These are phyloP conservation scores for Pseudopleuronectes americanus DNA, from an alignment of 2,797 vertebrate species.

Conservation along the genomic window DNA sequence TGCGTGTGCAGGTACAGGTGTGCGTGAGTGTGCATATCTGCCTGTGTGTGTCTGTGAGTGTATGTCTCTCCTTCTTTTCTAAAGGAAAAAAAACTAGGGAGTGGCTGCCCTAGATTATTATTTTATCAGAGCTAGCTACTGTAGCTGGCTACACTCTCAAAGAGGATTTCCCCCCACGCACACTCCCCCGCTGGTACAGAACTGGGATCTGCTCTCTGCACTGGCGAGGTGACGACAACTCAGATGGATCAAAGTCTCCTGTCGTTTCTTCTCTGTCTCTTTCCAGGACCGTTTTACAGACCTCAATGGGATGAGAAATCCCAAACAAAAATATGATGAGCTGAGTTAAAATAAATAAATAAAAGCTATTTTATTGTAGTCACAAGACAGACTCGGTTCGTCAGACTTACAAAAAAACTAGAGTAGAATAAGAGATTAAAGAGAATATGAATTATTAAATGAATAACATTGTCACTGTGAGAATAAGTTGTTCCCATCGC, in stretches of 20 bases:
- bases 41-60: slow-evolving; percentile 27
- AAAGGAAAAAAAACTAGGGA: slow-evolving; percentile 60
- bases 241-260: slow-evolving; percentile 19
- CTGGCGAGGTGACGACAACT: slow-evolving; percentile 41
- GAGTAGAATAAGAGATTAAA: not conserved
- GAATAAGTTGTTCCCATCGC: not conserved
- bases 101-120: slow-evolving; percentile 84
- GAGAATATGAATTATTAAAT: not conserved
- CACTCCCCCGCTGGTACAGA: slow-evolving; percentile 27
- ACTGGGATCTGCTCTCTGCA: slow-evolving; percentile 59
- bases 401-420: too few species aligned
- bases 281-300: not conserved
- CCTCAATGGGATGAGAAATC: slow-evolving; percentile 8
- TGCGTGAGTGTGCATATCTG: slow-evolving; percentile 18
- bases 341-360: not conserved
- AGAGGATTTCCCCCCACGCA: slow-evolving; percentile 70
- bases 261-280: slow-evolving; percentile 17
- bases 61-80: slow-evolving; percentile 26
- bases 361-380: too few species aligned
- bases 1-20: slow-evolving; percentile 49
- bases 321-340: not conserved
- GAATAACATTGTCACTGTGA: not conserved
- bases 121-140: slow-evolving; percentile 78
- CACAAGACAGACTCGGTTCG: too few species aligned
- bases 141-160: slow-evolving; percentile 70